Percentiles rank a stretch among this genome's conserved stretches.
These are phyloP conservation scores for Andrena cerasifolii DNA, from an alignment of 1,140 invertebrate species.

Conservation along the genomic window DNA sequence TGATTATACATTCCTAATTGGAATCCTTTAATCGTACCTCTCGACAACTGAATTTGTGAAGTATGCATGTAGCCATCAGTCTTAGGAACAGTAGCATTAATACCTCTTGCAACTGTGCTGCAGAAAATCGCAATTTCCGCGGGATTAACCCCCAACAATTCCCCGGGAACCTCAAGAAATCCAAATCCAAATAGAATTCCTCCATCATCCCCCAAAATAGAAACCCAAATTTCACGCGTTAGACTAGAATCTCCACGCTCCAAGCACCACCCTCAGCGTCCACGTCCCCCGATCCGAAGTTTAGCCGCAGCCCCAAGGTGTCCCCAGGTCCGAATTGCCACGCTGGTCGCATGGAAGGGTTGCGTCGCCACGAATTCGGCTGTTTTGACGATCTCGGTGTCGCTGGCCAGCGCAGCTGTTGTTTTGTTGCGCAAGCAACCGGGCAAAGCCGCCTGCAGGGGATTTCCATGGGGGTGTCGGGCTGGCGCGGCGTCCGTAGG, in stretches of 20 bases:
- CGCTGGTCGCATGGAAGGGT: conserved; percentile 58
- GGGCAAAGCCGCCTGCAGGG: conserved; percentile 58
- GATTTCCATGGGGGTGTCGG: conserved; percentile 75
- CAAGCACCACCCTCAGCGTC: background rate
- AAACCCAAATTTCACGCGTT: too few relatives aligned
- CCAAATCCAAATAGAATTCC: too few relatives aligned
- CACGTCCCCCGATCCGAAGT: background rate
- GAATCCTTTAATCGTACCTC: background rate
- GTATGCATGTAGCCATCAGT: too few relatives aligned
- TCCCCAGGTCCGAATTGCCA: background rate
- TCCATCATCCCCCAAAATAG: too few relatives aligned
- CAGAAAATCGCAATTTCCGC: too few relatives aligned
- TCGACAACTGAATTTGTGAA: background rate
- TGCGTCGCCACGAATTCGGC: conserved; percentile 66
- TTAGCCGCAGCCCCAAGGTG: background rate
- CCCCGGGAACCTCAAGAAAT: too few relatives aligned
- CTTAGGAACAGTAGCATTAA: too few relatives aligned
- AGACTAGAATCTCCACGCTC: background rate
- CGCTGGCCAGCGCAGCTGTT: conserved; percentile 77
- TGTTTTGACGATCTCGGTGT: conserved; percentile 72
- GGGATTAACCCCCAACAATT: too few relatives aligned
- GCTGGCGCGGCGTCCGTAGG: conserved; percentile 66
- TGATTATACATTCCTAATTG: background rate
- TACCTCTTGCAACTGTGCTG: too few relatives aligned
- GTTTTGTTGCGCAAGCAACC: conserved; percentile 79